phyloP scores from a whole-genome alignment of 1,140 invertebrate species.

The Philotrypesis tridentata region DNA sequence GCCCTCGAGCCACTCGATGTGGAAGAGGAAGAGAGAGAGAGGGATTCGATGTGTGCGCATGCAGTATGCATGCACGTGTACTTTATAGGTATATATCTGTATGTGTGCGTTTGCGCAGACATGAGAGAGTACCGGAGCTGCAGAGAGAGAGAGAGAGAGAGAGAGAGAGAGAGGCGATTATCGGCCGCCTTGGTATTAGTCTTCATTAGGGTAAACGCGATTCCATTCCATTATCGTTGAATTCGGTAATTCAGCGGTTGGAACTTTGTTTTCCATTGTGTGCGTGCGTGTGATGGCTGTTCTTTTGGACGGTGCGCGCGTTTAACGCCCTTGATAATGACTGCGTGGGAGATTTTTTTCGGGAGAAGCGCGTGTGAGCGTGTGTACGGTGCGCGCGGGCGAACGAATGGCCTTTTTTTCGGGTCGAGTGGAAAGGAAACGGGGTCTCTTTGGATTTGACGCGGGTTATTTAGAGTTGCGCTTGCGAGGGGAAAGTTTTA shows the following conservation, averaged over 20 bases:
- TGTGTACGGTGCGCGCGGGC: no score
- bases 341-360: background rate
- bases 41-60: no score
- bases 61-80: no score
- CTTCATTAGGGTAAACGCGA: background rate
- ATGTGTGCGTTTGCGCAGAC: no score
- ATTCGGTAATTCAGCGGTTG: background rate
- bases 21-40: no score
- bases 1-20: background rate
- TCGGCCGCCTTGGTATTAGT: background rate
- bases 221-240: constrained; percentile 6
- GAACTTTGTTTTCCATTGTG: no score
- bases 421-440: background rate
- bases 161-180: background rate
- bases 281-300: background rate
- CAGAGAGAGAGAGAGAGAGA: no score
- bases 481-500: background rate
- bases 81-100: no score
- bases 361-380: no score
- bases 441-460: background rate
- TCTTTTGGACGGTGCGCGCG: background rate
- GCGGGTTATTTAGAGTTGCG: background rate
- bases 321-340: background rate
- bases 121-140: no score
- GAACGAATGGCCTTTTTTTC: background rate